A percentile compares a stretch with the other conserved stretches of the same genome.
These are phyloP conservation scores for Elysia chlorotica DNA, from an alignment of 1,140 invertebrate species.

Conservation along the genomic window DNA sequence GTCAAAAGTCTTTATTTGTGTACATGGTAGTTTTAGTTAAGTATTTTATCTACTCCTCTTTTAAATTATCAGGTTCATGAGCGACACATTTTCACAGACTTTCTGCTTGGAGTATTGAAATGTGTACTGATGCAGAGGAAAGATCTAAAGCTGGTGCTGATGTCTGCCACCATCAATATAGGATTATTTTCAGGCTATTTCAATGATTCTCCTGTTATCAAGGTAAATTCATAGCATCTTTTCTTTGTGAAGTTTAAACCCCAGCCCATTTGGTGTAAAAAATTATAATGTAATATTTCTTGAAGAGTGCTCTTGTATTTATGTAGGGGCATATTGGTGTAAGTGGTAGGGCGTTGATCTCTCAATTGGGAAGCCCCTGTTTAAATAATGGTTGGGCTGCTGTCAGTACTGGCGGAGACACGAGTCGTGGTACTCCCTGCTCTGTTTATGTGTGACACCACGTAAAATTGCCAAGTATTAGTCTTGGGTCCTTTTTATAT, in stretches of 20 bases:
- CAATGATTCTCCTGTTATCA: constrained; percentile 64
- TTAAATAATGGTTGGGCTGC: too few species aligned
- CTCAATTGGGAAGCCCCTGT: too few species aligned
- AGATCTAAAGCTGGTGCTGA: constrained; percentile 91
- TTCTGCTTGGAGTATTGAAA: constrained; percentile 90
- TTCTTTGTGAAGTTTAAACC: too few species aligned
- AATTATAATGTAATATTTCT: not conserved
- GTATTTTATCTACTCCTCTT: not conserved
- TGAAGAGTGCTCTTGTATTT: not conserved
- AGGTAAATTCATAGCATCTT: constrained; percentile 39
- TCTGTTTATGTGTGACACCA: not conserved
- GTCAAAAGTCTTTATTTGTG: too few species aligned
- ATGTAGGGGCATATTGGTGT: not conserved
- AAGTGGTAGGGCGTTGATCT: not conserved
- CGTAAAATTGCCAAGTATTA: not conserved
- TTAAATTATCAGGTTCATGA: constrained; percentile 72
- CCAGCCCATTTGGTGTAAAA: not conserved
- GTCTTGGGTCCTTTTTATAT: too few species aligned
- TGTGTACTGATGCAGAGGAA: constrained; percentile 80
- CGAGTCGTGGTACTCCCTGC: too few species aligned
- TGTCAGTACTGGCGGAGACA: too few species aligned
- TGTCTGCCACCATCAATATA: constrained; percentile 99
- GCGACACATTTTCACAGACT: constrained; percentile 93
- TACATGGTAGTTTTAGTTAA: not conserved
- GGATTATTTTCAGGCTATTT: constrained; percentile 91